phyloP scores from a whole-genome alignment of 2,113 vertebrate species.

The Cebidichthys violaceus region DNA sequence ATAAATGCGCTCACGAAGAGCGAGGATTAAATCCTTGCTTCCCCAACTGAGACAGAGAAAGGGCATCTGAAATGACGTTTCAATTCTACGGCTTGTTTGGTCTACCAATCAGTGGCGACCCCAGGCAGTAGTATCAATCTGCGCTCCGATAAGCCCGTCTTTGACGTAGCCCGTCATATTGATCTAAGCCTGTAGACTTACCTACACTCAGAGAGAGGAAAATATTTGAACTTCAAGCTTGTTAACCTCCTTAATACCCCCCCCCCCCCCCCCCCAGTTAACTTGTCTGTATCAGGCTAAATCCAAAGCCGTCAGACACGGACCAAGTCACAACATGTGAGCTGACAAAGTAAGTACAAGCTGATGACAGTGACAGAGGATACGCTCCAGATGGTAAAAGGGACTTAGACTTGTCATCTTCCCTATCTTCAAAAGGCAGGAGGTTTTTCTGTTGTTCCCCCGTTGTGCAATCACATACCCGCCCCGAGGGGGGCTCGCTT shows the following conservation, averaged over 20 bases:
- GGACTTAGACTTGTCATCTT: constrained; percentile 46
- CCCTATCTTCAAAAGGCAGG: constrained; percentile 49
- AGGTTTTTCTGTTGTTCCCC: constrained; percentile 14
- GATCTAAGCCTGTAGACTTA: constrained; percentile 18
- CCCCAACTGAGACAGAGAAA: constrained; percentile 41
- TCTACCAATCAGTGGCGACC: constrained; percentile 39
- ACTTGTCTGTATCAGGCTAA: background rate
- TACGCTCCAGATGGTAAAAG: constrained; percentile 48
- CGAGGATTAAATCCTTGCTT: constrained; percentile 30
- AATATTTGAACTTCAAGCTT: constrained; percentile 21
- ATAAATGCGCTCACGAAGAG: constrained; percentile 45
- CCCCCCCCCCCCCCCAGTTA: background rate
- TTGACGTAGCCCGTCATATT: constrained; percentile 44
- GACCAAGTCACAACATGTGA: constrained; percentile 45
- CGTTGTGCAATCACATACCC: constrained; percentile 37
- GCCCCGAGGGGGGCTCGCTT: constrained; percentile 28
- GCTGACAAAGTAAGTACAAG: constrained; percentile 27
- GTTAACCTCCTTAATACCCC: constrained; percentile 6
- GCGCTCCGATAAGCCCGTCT: constrained; percentile 38
- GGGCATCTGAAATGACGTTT: constrained; percentile 61
- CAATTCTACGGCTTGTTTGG: constrained; percentile 43
- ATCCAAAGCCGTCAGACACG: background rate
- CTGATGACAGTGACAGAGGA: constrained; percentile 24
- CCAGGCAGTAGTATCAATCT: constrained; percentile 31
- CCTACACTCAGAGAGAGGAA: background rate